Conservation (phyloP, 2,888 invertebrate species). For the Diachrysia chrysitis region DNA sequence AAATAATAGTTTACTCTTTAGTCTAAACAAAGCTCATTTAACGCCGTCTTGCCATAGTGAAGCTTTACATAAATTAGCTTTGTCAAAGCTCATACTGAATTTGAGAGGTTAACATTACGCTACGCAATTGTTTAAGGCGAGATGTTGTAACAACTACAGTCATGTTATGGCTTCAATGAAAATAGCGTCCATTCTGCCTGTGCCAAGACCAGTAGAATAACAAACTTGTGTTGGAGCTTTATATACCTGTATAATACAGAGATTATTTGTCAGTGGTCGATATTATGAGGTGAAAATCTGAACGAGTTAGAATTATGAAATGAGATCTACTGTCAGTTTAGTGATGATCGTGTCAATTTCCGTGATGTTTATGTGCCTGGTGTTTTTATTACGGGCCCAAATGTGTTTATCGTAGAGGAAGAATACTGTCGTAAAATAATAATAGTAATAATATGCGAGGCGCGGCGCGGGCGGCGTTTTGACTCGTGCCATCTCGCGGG, state of each 20-base stretch:
- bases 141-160: not conserved
- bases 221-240: not conserved
- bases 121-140: conserved; percentile 4
- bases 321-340: conserved; percentile 8
- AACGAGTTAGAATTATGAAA: not conserved
- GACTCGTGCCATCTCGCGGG: conserved; percentile 86
- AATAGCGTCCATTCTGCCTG: not conserved
- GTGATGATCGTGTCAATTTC: conserved; percentile 24
- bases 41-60: not conserved
- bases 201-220: not conserved
- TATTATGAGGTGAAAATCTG: conserved; percentile 1
- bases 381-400: conserved; percentile 48
- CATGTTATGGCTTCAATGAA: not conserved
- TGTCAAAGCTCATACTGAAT: not conserved
- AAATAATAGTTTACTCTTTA: not conserved
- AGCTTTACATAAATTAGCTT: conserved; percentile 1
- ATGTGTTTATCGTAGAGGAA: conserved; percentile 51
- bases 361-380: conserved; percentile 43
- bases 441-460: conserved; percentile 60
- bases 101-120: not conserved
- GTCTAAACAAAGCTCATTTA: not conserved
- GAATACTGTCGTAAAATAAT: conserved; percentile 59
- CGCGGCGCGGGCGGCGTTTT: conserved; percentile 65
- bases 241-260: too few relatives aligned
- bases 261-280: not conserved